phyloP scores from a whole-genome alignment of 2,797 vertebrate genomes.

The Phoeniculus purpureus region DNA sequence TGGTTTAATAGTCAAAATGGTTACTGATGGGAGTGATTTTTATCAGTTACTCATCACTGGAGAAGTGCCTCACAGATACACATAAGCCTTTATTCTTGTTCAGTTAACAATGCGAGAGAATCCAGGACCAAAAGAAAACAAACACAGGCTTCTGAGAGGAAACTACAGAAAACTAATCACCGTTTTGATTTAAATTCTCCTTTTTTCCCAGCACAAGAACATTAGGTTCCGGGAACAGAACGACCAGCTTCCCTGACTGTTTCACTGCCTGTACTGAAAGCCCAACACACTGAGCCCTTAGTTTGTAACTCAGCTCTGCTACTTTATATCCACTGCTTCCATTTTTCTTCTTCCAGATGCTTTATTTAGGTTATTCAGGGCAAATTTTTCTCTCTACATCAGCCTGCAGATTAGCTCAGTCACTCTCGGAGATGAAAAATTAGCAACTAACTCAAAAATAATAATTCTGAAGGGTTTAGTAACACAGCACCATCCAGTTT shows the following conservation, averaged over 20 bases:
- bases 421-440: background rate
- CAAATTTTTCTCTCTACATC: background rate
- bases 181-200: background rate
- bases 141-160: background rate
- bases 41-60: background rate
- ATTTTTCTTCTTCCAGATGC: background rate
- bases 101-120: background rate
- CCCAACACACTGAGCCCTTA: background rate
- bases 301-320: background rate
- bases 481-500: background rate
- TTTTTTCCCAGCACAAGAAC: background rate
- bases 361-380: background rate
- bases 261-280: background rate
- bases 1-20: background rate
- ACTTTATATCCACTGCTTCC: background rate
- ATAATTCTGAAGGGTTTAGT: background rate
- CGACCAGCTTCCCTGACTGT: background rate
- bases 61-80: background rate
- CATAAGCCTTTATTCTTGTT: background rate
- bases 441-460: slow-evolving; percentile 10
- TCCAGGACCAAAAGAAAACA: background rate
- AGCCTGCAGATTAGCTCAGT: background rate
- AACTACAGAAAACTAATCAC: background rate
- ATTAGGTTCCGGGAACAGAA: background rate
- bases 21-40: background rate